phyloP scores from a whole-genome alignment of 2,888 invertebrate species.

The Watsonalla cultraria region DNA sequence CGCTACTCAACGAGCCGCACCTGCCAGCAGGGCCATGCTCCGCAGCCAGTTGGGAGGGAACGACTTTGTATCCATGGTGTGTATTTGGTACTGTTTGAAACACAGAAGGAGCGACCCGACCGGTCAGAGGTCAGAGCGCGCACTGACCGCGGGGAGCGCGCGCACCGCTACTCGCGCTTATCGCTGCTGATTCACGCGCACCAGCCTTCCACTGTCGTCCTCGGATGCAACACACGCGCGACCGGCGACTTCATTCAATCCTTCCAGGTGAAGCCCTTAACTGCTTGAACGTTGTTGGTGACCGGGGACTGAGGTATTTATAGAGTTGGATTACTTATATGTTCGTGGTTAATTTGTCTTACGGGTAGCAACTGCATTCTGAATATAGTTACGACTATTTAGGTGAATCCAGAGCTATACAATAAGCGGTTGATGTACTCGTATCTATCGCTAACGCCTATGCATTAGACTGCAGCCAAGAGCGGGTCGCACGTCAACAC shows the following conservation, averaged over 20 bases:
- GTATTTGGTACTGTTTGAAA: constrained; percentile 1
- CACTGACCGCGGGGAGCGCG: constrained; percentile 36
- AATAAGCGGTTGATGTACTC: constrained; percentile 4
- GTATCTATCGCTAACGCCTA: constrained; percentile 3
- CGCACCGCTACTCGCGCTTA: constrained; percentile 30
- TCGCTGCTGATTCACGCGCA: constrained; percentile 49
- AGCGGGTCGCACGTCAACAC: neutral
- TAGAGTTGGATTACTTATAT: too few species aligned
- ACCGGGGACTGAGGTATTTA: too few species aligned
- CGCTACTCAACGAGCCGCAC: constrained; percentile 18
- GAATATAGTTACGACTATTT: too few species aligned
- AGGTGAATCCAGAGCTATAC: neutral
- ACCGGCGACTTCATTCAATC: neutral
- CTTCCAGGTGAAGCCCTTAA: constrained; percentile 10
- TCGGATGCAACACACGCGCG: neutral
- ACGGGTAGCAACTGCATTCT: too few species aligned
- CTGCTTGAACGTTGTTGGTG: too few species aligned
- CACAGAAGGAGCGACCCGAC: constrained; percentile 30
- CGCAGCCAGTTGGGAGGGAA: constrained; percentile 50
- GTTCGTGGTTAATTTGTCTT: too few species aligned
- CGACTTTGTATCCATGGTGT: constrained; percentile 38
- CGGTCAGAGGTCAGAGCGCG: constrained; percentile 63
- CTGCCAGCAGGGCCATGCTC: constrained; percentile 49
- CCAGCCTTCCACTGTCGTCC: constrained; percentile 12
- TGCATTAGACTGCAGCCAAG: neutral